Base-by-base conservation (phyloP, 2,113 vertebrate species). In the Oncorhynchus clarkii region DNA sequence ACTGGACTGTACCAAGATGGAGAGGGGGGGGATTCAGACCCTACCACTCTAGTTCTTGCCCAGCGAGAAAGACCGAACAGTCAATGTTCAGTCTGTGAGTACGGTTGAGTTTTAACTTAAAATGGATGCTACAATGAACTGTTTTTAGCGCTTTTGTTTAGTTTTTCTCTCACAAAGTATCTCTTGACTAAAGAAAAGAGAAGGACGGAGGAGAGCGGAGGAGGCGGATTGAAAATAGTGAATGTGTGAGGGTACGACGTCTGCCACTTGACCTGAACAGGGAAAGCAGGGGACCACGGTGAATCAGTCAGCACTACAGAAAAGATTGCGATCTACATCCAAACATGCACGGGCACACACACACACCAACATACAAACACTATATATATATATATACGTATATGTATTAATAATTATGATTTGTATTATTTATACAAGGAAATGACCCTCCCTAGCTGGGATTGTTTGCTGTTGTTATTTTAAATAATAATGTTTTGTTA, bases 391-490 rank as follows among this genome's bases (percentile, higher is more conserved):
- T 86, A 87, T 9, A 45, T 45, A 45, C 8, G 39, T 45, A 45
- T 88, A 79, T 88, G 85, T 87, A 87, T 82, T 83, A 74, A 87
- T 82, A 85, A 85, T 78, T 85, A 88, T 90, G 77, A 78, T 92
- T 92, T 93, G 81, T 91, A 92, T 92, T 80, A 91, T 92, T 92
- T 92, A 90, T 91, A 91, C 78, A 78, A 88, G 79, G 83, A 89
- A 81, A 89, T 89, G 76, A 83, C 73, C 59, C 48, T 85, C 82
- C 84, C 85, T 16, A 72, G 69, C 79, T 77, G 76, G 84, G 79
- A 68, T 81, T 72, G 78, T 90, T 90, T 90, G 77, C 84, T 84
- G 78, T 92, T 87, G 78, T 91, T 88, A 85, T 86, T 91, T 89
- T 79, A 20, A 90, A 86, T 81, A 85, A 89, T 83, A 79, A 87